Base-by-base conservation (phyloP, 2,888 invertebrate genomes). In the Philopedon plagiatum region DNA sequence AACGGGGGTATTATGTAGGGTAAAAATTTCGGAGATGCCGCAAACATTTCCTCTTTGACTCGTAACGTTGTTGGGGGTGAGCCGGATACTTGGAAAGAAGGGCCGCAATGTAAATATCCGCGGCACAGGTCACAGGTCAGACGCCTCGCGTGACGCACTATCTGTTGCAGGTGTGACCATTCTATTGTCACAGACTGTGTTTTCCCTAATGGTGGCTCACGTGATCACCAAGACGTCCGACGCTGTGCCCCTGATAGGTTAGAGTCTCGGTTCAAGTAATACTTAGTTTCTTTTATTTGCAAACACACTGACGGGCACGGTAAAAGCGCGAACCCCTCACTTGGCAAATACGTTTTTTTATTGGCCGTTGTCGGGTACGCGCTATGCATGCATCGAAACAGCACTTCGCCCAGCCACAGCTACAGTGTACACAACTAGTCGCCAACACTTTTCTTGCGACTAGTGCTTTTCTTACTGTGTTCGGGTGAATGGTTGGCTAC, bases 151-250 rank as follows among this genome's bases (percentile, higher is more conserved):
- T 84, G 84, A 84, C 83, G 81, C 84, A 82, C 86, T 89, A 89
- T 89, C 90, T 90, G 93, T 94, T 94, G 87, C 96, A 98, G 97
- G 97, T 93, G 96, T 98, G 88, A 98, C 97, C 89, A 97, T 98
- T 89, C 94, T 98, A 89, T 95, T 99, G 90, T 98, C 98, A 85
- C 95, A 98, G 92, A 98, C 97, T 89, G 98, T 98, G 89, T 98
- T 99, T 91, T 95, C 98, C 88, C 93, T 98, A 90, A 94, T 98
- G 94, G 97, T 99, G 90, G 96, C 97, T 87, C 97, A 98, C 91
- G 96, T 97, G 88, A 96, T 98, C 91, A 98, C 98, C 88, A 96
- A 96, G 91, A 98, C 98, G 88, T 98, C 98, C 87, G 98, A 98
- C 89, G 98, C 98, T 86, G 95, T 99, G 89, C 98, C 99, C 87